These are phyloP conservation scores for Danio kyathit DNA, from an alignment of 2,797 vertebrate genomes.

Conservation along the genomic window DNA sequence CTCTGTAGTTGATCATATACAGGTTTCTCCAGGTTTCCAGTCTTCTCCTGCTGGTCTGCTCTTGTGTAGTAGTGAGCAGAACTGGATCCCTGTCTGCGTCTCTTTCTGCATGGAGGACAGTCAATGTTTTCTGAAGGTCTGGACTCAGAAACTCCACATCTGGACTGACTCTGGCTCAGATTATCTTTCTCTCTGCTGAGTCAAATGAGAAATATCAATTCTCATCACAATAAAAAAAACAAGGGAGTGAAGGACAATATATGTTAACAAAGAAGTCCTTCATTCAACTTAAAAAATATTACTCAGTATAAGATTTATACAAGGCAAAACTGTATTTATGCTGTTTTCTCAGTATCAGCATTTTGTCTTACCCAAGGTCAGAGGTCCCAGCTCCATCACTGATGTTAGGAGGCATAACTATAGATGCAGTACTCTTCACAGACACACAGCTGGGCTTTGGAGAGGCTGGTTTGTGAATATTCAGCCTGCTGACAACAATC, in stretches of 20 bases:
- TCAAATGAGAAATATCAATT: neutral
- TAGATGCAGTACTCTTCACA: neutral
- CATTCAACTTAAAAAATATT: too few species aligned
- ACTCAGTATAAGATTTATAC: too few species aligned
- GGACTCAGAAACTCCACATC: neutral
- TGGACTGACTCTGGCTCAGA: neutral
- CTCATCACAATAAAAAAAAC: neutral
- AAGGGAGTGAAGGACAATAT: neutral
- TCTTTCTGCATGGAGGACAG: neutral
- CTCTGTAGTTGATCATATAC: neutral
- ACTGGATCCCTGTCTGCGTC: neutral
- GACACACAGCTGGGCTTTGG: neutral
- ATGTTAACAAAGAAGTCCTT: too few species aligned
- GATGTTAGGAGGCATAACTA: neutral
- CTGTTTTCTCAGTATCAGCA: neutral
- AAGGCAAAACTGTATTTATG: neutral
- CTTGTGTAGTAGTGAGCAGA: too few species aligned
- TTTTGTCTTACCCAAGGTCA: neutral
- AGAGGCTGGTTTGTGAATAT: neutral
- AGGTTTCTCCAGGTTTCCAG: neutral
- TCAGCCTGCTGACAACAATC: neutral
- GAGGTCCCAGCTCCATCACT: neutral
- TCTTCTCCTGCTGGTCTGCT: too few species aligned
- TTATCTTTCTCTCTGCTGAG: too few species aligned
- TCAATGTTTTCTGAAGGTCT: neutral